phyloP scores from a whole-genome alignment of 2,797 vertebrate genomes.

The Trachurus trachurus region DNA sequence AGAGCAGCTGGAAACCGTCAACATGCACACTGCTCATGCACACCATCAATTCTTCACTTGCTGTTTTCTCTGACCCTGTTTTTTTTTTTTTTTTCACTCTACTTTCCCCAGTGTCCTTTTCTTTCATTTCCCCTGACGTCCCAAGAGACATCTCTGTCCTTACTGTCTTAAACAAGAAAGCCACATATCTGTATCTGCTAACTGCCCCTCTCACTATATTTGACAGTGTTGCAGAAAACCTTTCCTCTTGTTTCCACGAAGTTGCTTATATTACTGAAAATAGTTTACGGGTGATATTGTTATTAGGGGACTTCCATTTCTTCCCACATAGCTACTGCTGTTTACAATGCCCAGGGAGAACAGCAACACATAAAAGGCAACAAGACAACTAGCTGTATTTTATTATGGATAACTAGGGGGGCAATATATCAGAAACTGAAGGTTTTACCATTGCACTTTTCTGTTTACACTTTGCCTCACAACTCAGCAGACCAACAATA shows the following conservation, averaged over 20 bases:
- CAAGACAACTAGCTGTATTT: slow-evolving; percentile 3
- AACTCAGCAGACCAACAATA: neutral
- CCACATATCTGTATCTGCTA: slow-evolving; percentile 7
- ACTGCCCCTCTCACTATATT: slow-evolving; percentile 6
- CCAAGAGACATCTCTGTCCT: slow-evolving; percentile 1
- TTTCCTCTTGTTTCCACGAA: slow-evolving; percentile 17
- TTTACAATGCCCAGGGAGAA: slow-evolving; percentile 22
- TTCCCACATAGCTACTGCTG: slow-evolving; percentile 32
- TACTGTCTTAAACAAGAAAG: slow-evolving; percentile 1
- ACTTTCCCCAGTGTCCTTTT: slow-evolving; percentile 1
- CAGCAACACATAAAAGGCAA: slow-evolving; percentile 16
- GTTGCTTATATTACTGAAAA: slow-evolving; percentile 24
- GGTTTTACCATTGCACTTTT: neutral
- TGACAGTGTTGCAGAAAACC: slow-evolving; percentile 2
- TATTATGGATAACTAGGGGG: neutral
- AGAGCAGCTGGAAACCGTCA: slow-evolving; percentile 48
- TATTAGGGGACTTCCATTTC: slow-evolving; percentile 46
- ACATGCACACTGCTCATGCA: slow-evolving; percentile 9
- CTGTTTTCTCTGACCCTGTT: slow-evolving; percentile 7
- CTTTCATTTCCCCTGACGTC: slow-evolving; percentile 8
- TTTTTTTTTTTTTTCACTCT: neutral
- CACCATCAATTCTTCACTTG: slow-evolving; percentile 27
- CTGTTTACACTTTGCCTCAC: slow-evolving; percentile 7
- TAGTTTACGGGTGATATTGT: neutral
- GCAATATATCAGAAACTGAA: neutral